Evolutionary conservation across 2,797 vertebrate species (phyloP), one percentile per base, ranked within the genome.

Genomic region (Scolopax bukidnonensis): DNA sequence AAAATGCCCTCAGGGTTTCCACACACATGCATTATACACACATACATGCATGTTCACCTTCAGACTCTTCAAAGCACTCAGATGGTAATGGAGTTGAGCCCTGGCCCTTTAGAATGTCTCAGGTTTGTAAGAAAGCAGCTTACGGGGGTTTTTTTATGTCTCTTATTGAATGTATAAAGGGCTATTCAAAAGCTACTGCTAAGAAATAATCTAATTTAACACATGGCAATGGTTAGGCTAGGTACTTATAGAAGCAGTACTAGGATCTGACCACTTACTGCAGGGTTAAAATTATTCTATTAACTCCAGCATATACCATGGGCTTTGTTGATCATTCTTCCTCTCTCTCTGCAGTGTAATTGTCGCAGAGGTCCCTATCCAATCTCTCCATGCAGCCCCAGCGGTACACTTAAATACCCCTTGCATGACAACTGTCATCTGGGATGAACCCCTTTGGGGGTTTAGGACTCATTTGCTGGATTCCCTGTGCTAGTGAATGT

Each of bases 381-480:
- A 86, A 76, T 69, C 63, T 91, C 41, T 70, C 67, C 32, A 4
- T 45, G 18, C 2, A 6, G 40, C 27, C 67, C 41, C 85, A 74
- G 30, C 28, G 16, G 63, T 70, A 48, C 70, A 24, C n/a, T 88
- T 59, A 90, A 75, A 57, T 32, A 87, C 16, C n/a, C 17, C 12
- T 89, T 74, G 40, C 56, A 73, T 60, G 47, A 93, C 36, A 90
- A 67, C 73, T 86, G 59, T 53, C 91, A 90, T 32, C 57, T 76
- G 79, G 85, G 87, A 78, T 78, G 65, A 67, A 91, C 28, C 56
- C 50, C 51, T 86, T 79, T 16, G 54, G 54, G 54, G 54, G 83
- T 63, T 84, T 16, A 9, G 36, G 73, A 20, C 36, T 95, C 48
- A 32, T 95, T 88, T 91, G 32, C 45, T 79, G 65, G 85, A 93